Evolutionary conservation across 1,140 invertebrate genomes (phyloP).

Genomic region (Drosophila setifemur): DNA sequence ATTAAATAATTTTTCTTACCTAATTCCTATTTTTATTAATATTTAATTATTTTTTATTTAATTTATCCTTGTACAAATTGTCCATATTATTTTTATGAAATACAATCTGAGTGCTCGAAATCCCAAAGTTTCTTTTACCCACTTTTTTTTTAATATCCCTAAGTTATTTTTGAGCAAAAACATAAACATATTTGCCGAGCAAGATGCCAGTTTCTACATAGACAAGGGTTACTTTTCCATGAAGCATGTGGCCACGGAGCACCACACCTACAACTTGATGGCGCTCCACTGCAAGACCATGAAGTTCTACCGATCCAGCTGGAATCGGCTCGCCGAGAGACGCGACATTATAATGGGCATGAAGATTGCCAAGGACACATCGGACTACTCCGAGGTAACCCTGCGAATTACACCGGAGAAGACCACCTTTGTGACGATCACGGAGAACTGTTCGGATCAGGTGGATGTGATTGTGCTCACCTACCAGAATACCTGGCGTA

Average conservation of each 20-base stretch:
- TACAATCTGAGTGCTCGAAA: too few relatives aligned
- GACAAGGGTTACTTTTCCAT: slow-evolving; percentile 60
- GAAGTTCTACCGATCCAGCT: slow-evolving; percentile 61
- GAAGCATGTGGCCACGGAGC: slow-evolving; percentile 66
- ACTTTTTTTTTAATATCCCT: too few relatives aligned
- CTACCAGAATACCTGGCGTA: slow-evolving; percentile 66
- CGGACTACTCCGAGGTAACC: slow-evolving; percentile 30
- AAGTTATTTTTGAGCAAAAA: slow-evolving; percentile 55
- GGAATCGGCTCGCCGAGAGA: slow-evolving; percentile 66
- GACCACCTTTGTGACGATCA: slow-evolving; percentile 61
- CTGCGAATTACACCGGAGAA: slow-evolving; percentile 59
- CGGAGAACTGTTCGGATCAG: slow-evolving; percentile 67
- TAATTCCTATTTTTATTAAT: too few relatives aligned
- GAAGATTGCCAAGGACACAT: slow-evolving; percentile 46
- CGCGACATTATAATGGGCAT: slow-evolving; percentile 64
- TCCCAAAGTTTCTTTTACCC: too few relatives aligned
- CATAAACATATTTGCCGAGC: slow-evolving; percentile 70
- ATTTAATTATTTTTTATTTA: too few relatives aligned
- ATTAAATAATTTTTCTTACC: too few relatives aligned
- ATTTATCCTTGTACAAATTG: too few relatives aligned
- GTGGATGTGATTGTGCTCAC: slow-evolving; percentile 50
- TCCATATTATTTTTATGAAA: too few relatives aligned
- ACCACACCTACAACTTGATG: slow-evolving; percentile 67
- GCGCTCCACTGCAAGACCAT: slow-evolving; percentile 63
- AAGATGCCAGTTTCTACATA: slow-evolving; percentile 71